These are phyloP conservation scores for Drosophila testacea DNA, from an alignment of 2,888 invertebrate genomes.

Conservation along the genomic window DNA sequence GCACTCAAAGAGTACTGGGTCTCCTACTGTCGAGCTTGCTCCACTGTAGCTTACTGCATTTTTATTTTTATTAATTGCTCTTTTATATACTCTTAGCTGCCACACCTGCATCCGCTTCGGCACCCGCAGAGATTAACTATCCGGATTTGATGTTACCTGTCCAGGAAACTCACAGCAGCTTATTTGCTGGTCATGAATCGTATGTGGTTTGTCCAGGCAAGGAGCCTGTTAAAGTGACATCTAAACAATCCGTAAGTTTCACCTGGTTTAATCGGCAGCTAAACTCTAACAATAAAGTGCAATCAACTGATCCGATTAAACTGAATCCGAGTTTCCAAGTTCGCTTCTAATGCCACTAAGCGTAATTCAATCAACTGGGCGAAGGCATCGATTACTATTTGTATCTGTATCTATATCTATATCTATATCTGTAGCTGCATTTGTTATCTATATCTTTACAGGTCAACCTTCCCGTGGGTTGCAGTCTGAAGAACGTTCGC, in stretches of 20 bases:
- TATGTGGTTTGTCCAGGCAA: conserved; percentile 83
- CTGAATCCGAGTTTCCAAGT: conserved; percentile 48
- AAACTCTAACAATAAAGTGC: background rate
- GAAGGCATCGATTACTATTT: conserved; percentile 31
- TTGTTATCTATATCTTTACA: conserved; percentile 48
- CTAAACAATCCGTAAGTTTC: conserved; percentile 84
- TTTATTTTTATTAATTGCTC: background rate
- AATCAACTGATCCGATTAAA: background rate
- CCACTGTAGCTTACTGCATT: no score
- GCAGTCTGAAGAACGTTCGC: conserved; percentile 83
- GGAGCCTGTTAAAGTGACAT: conserved; percentile 82
- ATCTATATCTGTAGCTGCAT: conserved; percentile 24
- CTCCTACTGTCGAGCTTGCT: no score
- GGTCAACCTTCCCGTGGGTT: conserved; percentile 83
- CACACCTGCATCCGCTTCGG: conserved; percentile 12
- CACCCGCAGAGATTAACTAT: conserved; percentile 17
- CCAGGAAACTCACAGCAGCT: conserved; percentile 38
- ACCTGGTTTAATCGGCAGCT: background rate
- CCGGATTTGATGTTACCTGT: conserved; percentile 16
- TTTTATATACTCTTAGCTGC: conserved; percentile 30
- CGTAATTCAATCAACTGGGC: conserved; percentile 23
- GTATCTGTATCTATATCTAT: conserved; percentile 21
- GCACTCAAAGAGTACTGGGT: no score
- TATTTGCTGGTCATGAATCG: conserved; percentile 77
- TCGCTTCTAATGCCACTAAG: conserved; percentile 1